These are phyloP conservation scores for Lasiurus cinereus DNA, from an alignment of 2,113 vertebrate genomes.

Conservation along the genomic window DNA sequence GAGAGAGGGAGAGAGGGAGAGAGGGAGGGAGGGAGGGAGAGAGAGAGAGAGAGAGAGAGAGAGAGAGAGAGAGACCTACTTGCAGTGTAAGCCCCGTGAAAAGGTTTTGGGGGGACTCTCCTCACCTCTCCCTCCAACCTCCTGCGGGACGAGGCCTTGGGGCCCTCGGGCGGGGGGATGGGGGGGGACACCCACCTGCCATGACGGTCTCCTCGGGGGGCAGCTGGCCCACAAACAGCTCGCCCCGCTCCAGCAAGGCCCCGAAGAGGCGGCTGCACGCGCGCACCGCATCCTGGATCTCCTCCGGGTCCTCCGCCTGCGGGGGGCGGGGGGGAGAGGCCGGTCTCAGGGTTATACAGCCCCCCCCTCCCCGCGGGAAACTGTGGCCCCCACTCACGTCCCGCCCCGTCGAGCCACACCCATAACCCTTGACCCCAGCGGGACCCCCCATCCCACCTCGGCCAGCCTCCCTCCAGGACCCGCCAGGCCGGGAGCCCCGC, in stretches of 20 bases:
- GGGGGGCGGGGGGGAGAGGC: neutral
- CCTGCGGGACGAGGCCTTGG: rapidly evolving
- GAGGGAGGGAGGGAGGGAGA: too few relatives aligned
- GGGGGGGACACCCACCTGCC: constrained; percentile 74
- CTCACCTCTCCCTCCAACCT: neutral
- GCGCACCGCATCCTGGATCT: constrained; percentile 83
- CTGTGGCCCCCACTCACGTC: neutral
- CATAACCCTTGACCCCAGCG: neutral
- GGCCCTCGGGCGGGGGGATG: rapidly evolving
- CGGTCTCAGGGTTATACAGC: too few relatives aligned
- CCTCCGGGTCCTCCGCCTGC: constrained; percentile 90
- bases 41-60: too few relatives aligned
- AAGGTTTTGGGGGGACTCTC: too few relatives aligned
- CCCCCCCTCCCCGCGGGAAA: neutral
- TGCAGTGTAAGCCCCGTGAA: rapidly evolving
- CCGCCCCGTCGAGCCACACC: neutral
- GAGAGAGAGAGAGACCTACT: too few relatives aligned
- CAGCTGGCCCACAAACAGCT: constrained; percentile 91
- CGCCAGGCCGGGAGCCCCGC: too few relatives aligned
- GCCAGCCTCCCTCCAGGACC: neutral
- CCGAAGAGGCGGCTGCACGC: constrained; percentile 91
- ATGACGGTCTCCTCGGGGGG: constrained; percentile 81
- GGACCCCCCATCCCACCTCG: neutral
- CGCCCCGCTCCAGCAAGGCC: constrained; percentile 89
- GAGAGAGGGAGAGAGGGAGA: too few relatives aligned